Base-by-base conservation (phyloP, 2,888 invertebrate species). In the Oscheius sp. region DNA sequence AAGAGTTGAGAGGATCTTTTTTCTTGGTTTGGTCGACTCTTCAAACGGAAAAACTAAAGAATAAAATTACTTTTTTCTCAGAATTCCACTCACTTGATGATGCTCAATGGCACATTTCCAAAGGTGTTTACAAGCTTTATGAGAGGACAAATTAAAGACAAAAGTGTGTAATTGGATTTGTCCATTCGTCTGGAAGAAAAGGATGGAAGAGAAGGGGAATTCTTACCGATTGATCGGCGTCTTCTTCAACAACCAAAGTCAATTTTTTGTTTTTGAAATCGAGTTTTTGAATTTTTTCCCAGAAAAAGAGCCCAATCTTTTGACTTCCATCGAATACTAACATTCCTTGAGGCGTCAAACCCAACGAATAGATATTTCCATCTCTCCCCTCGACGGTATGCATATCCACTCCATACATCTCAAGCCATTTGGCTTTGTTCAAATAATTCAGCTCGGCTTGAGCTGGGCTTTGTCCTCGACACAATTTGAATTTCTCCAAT, bases 81-180 rank as follows among this genome's bases (percentile, higher is more conserved):
- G n/a, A n/a, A n/a, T n/a, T n/a, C n/a, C n/a, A n/a, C n/a, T n/a
- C n/a, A n/a, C n/a, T n/a, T n/a, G n/a, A 89, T 99, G 98, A 89
- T 98, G 96, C 88, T 99, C 98, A 0, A 99, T 94, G 29, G 97
- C 97, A 90, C 98, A 98, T 89, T 99, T 99, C 98, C 98, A 99
- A 76, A 99, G 90, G 89, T 99, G 98, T 88, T 99, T 99, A 88
- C 96, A 96, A 1, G 97, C 96, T 88, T 96, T 96, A 87, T 96
- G 95, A 87, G 96, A 97, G 81, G 93, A 92, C 79, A 97, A 89
- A 69, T 91, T 90, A 88, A 99, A 99, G 3, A 98, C 96, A 88
- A 99, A 99, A 0, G 96, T 96, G 88, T 99, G 98, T 87, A 98
- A 96, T 87, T 97, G 96, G 63, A 85, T 78, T 53, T 83, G 79